Conservation (phyloP, 2,113 vertebrate genomes). For the Nannospalax galili region DNA sequence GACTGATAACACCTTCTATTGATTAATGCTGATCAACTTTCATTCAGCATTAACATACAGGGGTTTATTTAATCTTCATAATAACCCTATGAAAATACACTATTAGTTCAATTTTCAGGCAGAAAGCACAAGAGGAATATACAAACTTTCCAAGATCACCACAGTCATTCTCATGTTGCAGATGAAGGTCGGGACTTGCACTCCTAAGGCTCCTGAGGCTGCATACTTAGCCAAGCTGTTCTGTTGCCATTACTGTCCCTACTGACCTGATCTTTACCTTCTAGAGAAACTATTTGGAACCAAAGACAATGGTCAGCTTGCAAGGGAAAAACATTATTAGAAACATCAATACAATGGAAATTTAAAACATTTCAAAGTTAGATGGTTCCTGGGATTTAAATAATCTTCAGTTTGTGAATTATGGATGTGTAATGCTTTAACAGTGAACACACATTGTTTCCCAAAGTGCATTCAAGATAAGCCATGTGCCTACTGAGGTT, state of each 20-base stretch:
- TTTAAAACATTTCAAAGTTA: slow-evolving; percentile 38
- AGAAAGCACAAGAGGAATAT: background rate
- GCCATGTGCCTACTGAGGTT: background rate
- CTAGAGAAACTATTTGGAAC: background rate
- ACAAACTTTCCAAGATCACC: background rate
- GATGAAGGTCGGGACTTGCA: background rate
- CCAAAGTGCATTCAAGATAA: slow-evolving; percentile 28
- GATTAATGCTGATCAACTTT: background rate
- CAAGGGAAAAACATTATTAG: background rate
- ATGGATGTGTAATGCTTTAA: slow-evolving; percentile 51
- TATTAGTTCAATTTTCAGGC: background rate
- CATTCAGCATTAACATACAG: background rate
- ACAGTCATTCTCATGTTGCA: background rate
- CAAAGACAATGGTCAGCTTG: background rate
- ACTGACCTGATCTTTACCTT: background rate
- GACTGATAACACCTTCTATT: no score
- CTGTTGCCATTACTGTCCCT: background rate
- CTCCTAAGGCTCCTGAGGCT: background rate
- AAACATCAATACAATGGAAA: slow-evolving; percentile 31
- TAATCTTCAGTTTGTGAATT: slow-evolving; percentile 66
- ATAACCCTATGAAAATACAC: background rate
- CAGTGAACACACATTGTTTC: slow-evolving; percentile 41
- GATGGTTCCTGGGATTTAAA: slow-evolving; percentile 37
- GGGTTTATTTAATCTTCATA: background rate
- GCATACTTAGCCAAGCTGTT: background rate